Percentiles rank a stretch among this genome's conserved stretches.
Evolutionary conservation across 2,113 vertebrate genomes (phyloP).

Genomic region (Anolis sagrei): DNA sequence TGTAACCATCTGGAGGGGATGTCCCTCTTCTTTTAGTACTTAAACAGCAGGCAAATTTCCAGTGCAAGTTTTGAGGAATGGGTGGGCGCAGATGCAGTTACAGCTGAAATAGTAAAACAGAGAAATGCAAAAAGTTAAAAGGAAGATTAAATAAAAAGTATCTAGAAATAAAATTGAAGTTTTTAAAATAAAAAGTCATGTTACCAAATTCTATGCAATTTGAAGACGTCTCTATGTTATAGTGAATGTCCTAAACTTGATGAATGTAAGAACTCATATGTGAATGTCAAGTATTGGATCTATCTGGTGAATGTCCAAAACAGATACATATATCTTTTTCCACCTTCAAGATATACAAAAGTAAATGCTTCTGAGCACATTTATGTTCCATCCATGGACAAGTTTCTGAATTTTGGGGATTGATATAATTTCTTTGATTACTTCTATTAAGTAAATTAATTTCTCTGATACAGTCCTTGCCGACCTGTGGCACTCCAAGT

Average conservation of each 20-base stretch:
- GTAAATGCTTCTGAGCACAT: background rate
- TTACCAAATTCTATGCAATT: background rate
- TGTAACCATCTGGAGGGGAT: background rate
- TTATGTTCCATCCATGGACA: background rate
- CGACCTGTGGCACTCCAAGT: no score
- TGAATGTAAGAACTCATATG: background rate
- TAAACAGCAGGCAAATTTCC: background rate
- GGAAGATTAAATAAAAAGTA: background rate
- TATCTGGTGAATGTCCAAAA: background rate
- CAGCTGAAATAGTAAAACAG: background rate
- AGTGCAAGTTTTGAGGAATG: background rate
- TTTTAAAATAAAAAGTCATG: background rate
- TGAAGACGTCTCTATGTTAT: background rate
- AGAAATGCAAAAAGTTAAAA: background rate
- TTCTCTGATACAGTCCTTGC: background rate
- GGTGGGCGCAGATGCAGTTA: fast-evolving
- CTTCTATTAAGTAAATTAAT: background rate
- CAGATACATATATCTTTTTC: background rate
- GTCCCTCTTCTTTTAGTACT: background rate
- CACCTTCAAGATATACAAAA: background rate
- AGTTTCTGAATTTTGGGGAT: background rate
- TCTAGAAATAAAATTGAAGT: background rate
- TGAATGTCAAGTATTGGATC: no score
- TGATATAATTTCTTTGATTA: background rate
- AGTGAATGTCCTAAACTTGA: background rate